Conservation (phyloP, 2,797 vertebrate genomes). For the Pempheris klunzingeri region DNA sequence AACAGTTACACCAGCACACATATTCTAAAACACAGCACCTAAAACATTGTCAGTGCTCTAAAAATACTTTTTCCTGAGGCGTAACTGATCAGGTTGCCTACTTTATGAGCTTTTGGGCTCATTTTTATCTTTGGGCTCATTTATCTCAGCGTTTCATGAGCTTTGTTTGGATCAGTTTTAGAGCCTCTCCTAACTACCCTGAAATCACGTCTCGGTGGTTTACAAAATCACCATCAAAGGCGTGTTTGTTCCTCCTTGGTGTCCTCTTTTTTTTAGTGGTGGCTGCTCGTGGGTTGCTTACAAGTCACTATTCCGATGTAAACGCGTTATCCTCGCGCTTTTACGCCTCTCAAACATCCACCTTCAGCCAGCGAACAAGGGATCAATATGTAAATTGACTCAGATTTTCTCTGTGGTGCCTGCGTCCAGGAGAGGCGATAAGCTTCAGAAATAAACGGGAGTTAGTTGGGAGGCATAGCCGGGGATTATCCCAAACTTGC, state of each 20-base stretch:
- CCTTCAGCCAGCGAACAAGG: slow-evolving; percentile 64
- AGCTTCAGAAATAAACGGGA: slow-evolving; percentile 60
- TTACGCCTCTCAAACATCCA: slow-evolving; percentile 44
- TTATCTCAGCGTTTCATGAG: slow-evolving; percentile 18
- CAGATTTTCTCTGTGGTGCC: slow-evolving; percentile 52
- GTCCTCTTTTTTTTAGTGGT: background rate
- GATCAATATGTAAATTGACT: slow-evolving; percentile 78
- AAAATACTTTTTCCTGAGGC: slow-evolving; percentile 20
- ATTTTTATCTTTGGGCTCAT: slow-evolving; percentile 14
- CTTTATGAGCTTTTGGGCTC: background rate
- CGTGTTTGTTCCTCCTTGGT: slow-evolving; percentile 41
- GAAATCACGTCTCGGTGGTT: slow-evolving; percentile 56
- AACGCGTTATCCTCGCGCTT: slow-evolving; percentile 63
- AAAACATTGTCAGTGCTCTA: background rate
- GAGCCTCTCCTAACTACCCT: slow-evolving; percentile 38
- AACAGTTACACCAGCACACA: background rate
- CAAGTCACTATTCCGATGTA: slow-evolving; percentile 40
- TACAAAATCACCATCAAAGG: slow-evolving; percentile 49
- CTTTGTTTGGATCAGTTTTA: slow-evolving; percentile 32
- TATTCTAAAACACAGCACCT: background rate
- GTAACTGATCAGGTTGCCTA: slow-evolving; percentile 3
- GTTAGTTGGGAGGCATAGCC: slow-evolving; percentile 66
- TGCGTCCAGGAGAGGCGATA: slow-evolving; percentile 75
- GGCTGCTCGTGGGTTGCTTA: slow-evolving; percentile 24
- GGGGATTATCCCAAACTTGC: slow-evolving; percentile 80